Evolutionary conservation across 2,797 vertebrate genomes (phyloP).

Genomic region (Pagetopsis macropterus): DNA sequence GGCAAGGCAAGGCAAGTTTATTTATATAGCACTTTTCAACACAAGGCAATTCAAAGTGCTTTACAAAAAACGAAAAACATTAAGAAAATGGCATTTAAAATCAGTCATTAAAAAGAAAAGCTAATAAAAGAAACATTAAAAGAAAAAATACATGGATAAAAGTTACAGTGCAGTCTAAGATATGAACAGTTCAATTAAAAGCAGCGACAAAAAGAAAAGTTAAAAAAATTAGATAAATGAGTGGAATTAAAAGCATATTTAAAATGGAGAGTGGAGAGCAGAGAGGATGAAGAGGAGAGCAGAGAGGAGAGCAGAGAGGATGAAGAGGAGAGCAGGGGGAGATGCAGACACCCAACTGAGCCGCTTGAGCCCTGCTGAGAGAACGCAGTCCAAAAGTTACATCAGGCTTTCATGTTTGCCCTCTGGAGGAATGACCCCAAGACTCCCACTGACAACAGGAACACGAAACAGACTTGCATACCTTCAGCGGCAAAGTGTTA

Average conservation of each 20-base stretch:
- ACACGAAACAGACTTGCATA: conserved; percentile 42
- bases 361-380: conserved; percentile 45
- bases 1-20: no score
- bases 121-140: no score
- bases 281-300: background rate
- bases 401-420: conserved; percentile 64
- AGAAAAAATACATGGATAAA: no score
- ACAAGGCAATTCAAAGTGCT: no score
- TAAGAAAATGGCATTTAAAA: no score
- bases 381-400: conserved; percentile 53
- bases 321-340: background rate
- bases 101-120: no score
- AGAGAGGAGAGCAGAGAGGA: conserved; percentile 3
- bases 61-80: no score
- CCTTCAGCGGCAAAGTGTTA: conserved; percentile 24
- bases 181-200: no score
- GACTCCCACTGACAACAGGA: conserved; percentile 49
- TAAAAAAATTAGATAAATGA: conserved; percentile 43
- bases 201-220: no score
- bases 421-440: conserved; percentile 58
- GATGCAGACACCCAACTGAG: conserved; percentile 31
- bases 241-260: conserved; percentile 38
- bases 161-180: no score
- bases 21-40: no score
- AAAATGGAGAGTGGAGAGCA: conserved; percentile 10